A percentile compares a stretch with the other conserved stretches of the same genome.
Evolutionary conservation across 1,140 invertebrate genomes (phyloP).

Genomic region (Globodera ellingtonae): DNA sequence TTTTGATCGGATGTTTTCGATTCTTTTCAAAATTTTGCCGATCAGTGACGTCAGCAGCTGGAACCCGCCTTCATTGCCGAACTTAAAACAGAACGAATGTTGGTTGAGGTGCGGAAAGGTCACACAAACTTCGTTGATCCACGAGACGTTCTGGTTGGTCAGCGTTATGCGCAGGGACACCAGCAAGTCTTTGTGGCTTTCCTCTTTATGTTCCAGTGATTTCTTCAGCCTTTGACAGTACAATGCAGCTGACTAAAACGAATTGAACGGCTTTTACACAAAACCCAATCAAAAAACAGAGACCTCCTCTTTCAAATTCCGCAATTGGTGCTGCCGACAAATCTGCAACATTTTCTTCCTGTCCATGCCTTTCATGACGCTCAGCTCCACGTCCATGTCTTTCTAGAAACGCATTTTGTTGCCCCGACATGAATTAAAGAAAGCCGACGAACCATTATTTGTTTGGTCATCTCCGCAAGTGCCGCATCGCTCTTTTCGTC

Average conservation of each 20-base stretch:
- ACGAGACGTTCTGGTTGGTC: slow-evolving; percentile 17
- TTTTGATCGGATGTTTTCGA: slow-evolving; percentile 15
- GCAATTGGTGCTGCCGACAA: slow-evolving; percentile 35
- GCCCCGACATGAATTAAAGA: background rate
- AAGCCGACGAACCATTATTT: slow-evolving; percentile 17
- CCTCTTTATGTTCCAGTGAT: slow-evolving; percentile 35
- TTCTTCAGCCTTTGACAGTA: slow-evolving; percentile 35
- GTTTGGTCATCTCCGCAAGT: slow-evolving; percentile 5
- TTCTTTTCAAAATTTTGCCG: slow-evolving; percentile 27
- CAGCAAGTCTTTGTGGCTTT: slow-evolving; percentile 21
- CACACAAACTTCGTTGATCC: slow-evolving; percentile 34
- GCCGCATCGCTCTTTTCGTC: slow-evolving; percentile 11
- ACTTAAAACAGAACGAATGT: slow-evolving; percentile 22
- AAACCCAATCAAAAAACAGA: slow-evolving; percentile 3
- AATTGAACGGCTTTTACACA: background rate
- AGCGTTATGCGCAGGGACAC: slow-evolving; percentile 33
- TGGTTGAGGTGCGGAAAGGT: background rate
- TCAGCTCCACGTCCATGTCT: slow-evolving; percentile 31
- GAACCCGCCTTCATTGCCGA: slow-evolving; percentile 40
- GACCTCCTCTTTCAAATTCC: slow-evolving; percentile 27
- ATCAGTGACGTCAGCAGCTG: slow-evolving; percentile 33
- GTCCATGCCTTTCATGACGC: slow-evolving; percentile 27
- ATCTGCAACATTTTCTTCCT: slow-evolving; percentile 32
- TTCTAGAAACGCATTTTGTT: slow-evolving; percentile 4
- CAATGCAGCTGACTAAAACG: slow-evolving; percentile 9